Base-by-base conservation (phyloP, 2,797 vertebrate genomes). In the Protosalanx chinensis region DNA sequence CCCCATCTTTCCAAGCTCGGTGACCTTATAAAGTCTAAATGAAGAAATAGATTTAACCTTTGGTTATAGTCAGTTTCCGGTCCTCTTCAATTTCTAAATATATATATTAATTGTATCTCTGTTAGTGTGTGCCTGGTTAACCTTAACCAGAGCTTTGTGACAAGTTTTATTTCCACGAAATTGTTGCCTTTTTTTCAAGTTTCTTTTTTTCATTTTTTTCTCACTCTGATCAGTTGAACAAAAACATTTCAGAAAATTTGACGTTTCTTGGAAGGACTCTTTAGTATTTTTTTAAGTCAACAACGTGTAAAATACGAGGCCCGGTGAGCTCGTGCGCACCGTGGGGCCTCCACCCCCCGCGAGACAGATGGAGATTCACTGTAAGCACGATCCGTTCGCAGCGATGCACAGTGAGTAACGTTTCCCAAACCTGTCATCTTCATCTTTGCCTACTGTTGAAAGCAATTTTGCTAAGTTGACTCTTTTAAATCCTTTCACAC, bases 311-410 rank as follows among this genome's bases (percentile, higher is more conserved):
- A 72, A 67, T 64, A 51, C 67, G 72, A 84, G 58, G 77, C 70
- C 80, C 72, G 66, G 78, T 83, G 81, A 67, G 68, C 67, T 84
- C 83, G 84, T 72, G 78, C 29, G 32, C 27, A 68, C 77, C 70
- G 64, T 56, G 82, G 84, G 82, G 69, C 73, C 84, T 82, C 23
- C 77, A 79, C 76, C 67, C 72, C 59, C 72, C 75, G 32, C 61
- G 30, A 89, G 85, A 86, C 87, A 85, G 89, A 98, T 98, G 97
- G 97, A 98, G 95, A 98, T 98, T 92, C 97, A 98, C 91, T 98
- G 97, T 94, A 98, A 98, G 90, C 96, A 98, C 96, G 97, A 98
- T 93, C 97, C 97, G 88, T 98, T 98, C 87, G 97, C 97, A 82
- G 97, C 97, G 76, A 98, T 98, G 97, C 97, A 98, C 94, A 95